These are phyloP conservation scores for Drosophila punjabiensis DNA, from an alignment of 1,140 invertebrate genomes.

Conservation along the genomic window DNA sequence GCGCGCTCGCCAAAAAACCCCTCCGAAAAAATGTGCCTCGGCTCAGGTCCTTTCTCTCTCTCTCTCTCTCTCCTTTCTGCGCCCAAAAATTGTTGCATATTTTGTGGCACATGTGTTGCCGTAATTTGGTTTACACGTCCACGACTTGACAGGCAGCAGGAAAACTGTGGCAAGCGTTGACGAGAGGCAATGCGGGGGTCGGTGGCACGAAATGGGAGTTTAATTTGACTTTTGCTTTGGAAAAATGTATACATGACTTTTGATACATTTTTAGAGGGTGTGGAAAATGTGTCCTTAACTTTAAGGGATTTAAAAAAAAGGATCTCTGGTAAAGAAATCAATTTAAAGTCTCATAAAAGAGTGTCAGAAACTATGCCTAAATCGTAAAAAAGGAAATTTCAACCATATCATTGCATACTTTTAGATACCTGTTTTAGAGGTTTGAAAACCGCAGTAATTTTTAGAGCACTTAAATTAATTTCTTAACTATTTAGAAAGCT, in stretches of 20 bases:
- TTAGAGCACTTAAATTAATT: neutral
- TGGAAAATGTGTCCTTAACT: neutral
- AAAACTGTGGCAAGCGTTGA: slow-evolving; percentile 24
- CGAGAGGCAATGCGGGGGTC: slow-evolving; percentile 9
- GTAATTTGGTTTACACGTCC: slow-evolving; percentile 73
- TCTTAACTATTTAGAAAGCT: neutral
- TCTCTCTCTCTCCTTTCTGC: slow-evolving; percentile 1
- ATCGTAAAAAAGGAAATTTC: no score
- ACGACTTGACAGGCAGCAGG: slow-evolving; percentile 51
- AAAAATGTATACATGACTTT: slow-evolving; percentile 6
- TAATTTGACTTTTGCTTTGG: slow-evolving; percentile 27
- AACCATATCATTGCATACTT: no score
- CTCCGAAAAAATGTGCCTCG: slow-evolving; percentile 23
- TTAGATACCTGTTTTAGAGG: no score
- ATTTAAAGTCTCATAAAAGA: neutral
- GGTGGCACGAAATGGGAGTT: slow-evolving; percentile 16
- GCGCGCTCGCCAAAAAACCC: slow-evolving; percentile 5
- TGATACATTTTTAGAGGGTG: neutral
- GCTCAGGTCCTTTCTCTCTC: neutral
- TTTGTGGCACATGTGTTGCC: slow-evolving; percentile 68
- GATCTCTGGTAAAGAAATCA: neutral
- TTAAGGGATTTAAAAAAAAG: neutral
- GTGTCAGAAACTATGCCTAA: neutral
- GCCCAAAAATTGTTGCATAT: slow-evolving; percentile 73
- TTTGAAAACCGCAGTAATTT: neutral